phyloP scores from a whole-genome alignment of 2,113 vertebrate species.

The Syrrhaptes paradoxus region DNA sequence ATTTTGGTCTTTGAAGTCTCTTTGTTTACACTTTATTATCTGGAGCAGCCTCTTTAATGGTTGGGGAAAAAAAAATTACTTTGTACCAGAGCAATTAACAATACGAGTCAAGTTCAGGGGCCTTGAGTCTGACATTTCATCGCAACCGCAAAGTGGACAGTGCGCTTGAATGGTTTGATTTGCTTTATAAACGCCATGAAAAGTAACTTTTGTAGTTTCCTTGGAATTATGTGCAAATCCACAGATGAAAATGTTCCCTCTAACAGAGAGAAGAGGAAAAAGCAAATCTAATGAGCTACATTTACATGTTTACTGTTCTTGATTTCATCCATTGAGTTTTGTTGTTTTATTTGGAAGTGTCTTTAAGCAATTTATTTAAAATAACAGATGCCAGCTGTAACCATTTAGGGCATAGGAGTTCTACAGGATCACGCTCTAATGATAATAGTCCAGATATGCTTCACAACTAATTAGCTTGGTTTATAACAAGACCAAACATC shows the following conservation, averaged over 20 bases:
- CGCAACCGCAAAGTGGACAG: neutral
- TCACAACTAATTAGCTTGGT: neutral
- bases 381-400: neutral
- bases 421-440: neutral
- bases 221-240: neutral
- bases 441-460: neutral
- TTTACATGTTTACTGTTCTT: neutral
- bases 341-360: neutral
- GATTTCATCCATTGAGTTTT: neutral
- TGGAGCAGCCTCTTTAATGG: neutral
- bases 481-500: neutral
- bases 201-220: neutral
- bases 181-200: neutral
- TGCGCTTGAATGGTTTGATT: neutral
- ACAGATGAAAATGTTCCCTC: neutral
- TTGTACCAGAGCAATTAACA: neutral
- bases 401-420: neutral
- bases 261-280: neutral
- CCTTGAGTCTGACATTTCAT: neutral
- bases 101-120: neutral
- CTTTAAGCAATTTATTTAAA: neutral
- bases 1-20: conserved; percentile 46
- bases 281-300: neutral
- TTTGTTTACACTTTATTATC: conserved; percentile 43
- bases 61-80: neutral